Evolutionary conservation across 1,140 invertebrate genomes (phyloP), one percentile per base, ranked within the genome.

Genomic region (Halyomorpha halys): DNA sequence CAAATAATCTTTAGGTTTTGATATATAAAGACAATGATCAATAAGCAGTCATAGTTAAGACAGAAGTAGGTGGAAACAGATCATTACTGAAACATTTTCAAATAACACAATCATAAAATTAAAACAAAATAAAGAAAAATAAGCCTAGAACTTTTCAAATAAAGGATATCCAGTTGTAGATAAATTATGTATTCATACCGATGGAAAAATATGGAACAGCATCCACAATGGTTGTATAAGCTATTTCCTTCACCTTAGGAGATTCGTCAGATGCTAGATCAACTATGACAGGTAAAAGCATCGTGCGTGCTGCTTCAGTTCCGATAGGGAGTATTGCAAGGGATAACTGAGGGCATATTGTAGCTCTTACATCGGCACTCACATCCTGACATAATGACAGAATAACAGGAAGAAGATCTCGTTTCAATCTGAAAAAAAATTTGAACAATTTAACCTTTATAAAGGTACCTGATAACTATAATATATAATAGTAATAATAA

Each of bases 371-470:
- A 3, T 63, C 63, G 1, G 44, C 60, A 30, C 56, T 45, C 3
- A 65, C 30, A 62, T 69, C 68, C 47, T 69, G 68, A 44, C 66
- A 67, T 16, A 69, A 59, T 2, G 66, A 59, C 14, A 65, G 23
- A n/a, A 69, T 51, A 14, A 66, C 11, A 4, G 66, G 68, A 11
- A 67, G 21, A 25, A 69, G 27, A 14, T 67, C 66, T 62, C 59
- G 60, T 45, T 65, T 67, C 5, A 67, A 23, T 30, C 63, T 65
- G 49, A 30, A 30, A 30, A 30, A 30, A 3, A 30, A 30, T n/a
- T n/a, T n/a, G n/a, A 30, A 30, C 27, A 30, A 30, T 30, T 30
- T 30, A 30, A 30, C 27, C 3, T 30, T 8, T 30, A 30, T 30
- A 30, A 4, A 30, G 27, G n/a, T n/a, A n/a, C n/a, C n/a, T n/a